A percentile compares a stretch with the other conserved stretches of the same genome.
phyloP scores from a whole-genome alignment of 2,797 vertebrate species.

The Oryzias dopingdopingensis region DNA sequence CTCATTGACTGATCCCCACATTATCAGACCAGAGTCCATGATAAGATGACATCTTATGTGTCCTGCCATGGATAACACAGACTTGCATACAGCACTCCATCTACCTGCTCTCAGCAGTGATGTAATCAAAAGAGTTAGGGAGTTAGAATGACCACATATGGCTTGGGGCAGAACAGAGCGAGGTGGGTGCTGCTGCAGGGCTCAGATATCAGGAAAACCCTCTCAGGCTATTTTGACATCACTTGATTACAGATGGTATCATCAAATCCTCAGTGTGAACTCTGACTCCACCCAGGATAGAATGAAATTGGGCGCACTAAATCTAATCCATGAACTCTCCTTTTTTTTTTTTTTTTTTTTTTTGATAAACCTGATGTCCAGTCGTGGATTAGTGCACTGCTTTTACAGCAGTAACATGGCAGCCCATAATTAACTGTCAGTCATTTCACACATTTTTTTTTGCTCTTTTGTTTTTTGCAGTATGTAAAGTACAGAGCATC shows the following conservation, averaged over 20 bases:
- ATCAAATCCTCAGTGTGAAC: constrained; percentile 50
- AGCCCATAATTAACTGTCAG: constrained; percentile 52
- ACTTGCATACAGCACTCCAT: constrained; percentile 15
- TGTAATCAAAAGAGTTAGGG: constrained; percentile 47
- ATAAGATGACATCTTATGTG: constrained; percentile 37
- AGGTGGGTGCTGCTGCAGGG: constrained; percentile 14
- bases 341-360: not conserved
- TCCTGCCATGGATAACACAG: constrained; percentile 18
- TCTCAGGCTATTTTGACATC: constrained; percentile 44
- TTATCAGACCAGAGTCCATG: constrained; percentile 34
- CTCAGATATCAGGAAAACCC: constrained; percentile 25
- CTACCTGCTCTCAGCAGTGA: constrained; percentile 25
- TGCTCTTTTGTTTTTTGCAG: constrained; percentile 28
- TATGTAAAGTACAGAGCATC: constrained; percentile 25
- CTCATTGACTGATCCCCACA: constrained; percentile 45
- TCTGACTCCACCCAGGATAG: constrained; percentile 47
- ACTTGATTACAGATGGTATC: constrained; percentile 57
- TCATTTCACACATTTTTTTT: constrained; percentile 21
- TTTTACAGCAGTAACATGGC: constrained; percentile 21
- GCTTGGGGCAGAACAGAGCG: constrained; percentile 20
- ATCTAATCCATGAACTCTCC: not conserved
- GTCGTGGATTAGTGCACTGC: constrained; percentile 16
- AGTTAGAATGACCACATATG: constrained; percentile 45
- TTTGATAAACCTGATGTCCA: constrained; percentile 33
- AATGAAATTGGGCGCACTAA: constrained; percentile 51